Evolutionary conservation across 2,888 invertebrate genomes (phyloP).

Genomic region (Allacma fusca): DNA sequence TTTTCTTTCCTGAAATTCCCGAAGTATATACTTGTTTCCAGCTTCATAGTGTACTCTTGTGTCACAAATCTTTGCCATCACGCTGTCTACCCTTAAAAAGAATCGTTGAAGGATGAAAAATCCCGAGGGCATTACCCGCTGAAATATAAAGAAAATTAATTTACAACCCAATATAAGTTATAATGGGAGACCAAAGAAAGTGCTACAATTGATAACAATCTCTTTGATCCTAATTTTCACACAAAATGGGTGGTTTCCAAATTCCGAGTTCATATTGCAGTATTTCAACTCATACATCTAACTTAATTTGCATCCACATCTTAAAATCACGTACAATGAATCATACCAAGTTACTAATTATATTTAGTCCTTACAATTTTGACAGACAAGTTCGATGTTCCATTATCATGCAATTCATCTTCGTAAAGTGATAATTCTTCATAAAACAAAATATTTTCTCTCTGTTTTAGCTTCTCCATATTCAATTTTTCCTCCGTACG

Average conservation of each 20-base stretch:
- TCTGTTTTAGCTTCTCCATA: slow-evolving; percentile 83
- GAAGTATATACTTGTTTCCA: slow-evolving; percentile 77
- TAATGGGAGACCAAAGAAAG: too few relatives aligned
- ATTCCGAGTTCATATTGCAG: too few relatives aligned
- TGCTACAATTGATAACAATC: too few relatives aligned
- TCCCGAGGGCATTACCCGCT: slow-evolving; percentile 96
- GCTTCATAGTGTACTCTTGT: slow-evolving; percentile 85
- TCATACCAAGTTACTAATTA: too few relatives aligned
- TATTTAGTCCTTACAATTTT: slow-evolving; percentile 98
- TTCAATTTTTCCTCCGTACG: slow-evolving; percentile 82
- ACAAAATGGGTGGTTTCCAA: too few relatives aligned
- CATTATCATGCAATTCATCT: slow-evolving; percentile 97
- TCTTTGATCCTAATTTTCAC: too few relatives aligned
- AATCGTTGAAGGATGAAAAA: slow-evolving; percentile 90
- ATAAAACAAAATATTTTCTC: slow-evolving; percentile 92
- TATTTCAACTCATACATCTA: too few relatives aligned
- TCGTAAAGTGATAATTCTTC: slow-evolving; percentile 93
- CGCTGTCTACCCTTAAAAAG: slow-evolving; percentile 93
- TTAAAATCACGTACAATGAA: too few relatives aligned
- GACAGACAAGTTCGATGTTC: slow-evolving; percentile 80
- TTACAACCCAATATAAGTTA: too few relatives aligned
- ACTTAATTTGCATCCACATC: too few relatives aligned
- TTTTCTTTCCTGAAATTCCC: slow-evolving; percentile 84
- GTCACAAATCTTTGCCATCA: slow-evolving; percentile 85
- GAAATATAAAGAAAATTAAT: slow-evolving; percentile 57